Evolutionary conservation across 64 coral and sea anemone genomes (phyloP), one percentile per base, ranked within the genome.

Genomic region (Pocillopora verrucosa): DNA sequence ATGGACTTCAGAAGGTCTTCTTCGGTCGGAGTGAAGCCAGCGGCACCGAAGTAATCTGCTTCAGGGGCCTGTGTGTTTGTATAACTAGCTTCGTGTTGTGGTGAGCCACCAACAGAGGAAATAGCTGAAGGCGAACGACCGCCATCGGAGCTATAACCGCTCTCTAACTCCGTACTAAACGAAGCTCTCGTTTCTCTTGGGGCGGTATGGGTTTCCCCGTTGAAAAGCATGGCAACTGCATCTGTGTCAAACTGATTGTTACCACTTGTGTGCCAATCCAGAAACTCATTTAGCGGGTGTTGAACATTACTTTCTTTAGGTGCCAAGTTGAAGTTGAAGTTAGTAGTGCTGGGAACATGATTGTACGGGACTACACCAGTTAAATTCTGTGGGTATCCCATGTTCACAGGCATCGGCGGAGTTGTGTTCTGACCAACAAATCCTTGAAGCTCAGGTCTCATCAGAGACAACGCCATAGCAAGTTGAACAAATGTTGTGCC

Each of bases 81-180:
- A 58, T 51, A 61, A 60, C 78, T 75, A 22, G 72, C 76, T 38
- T 91, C 58, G 16, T 83, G 89, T 59, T 58, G 87, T 16, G 89
- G 76, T 0, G 88, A 86, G 5, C 80, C 35, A 61, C 80, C 67
- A 1, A 86, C 93, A n/a, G 90, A 89, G 13, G 95, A 86, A 6
- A 78, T 19, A 25, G 91, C 88, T 14, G 88, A 82, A 5, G 92
- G 88, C 16, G 94, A 87, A 35, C 87, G 63, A 20, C 60, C 90
- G 11, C 90, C 91, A 30, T 96, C 95, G 0, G 95, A 96, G 60
- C 95, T 93, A 77, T 96, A 96, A 6, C 95, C 95, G 76, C 95
- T 96, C 69, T 96, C 95, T 45, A 85, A 82, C 25, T 96, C 59
- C n/a, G 86, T 25, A 59, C 88, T 89, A 45, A 37, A 83, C 70